Conservation (phyloP, 1,140 invertebrate species). For the Pogonognathellus flavescens region DNA sequence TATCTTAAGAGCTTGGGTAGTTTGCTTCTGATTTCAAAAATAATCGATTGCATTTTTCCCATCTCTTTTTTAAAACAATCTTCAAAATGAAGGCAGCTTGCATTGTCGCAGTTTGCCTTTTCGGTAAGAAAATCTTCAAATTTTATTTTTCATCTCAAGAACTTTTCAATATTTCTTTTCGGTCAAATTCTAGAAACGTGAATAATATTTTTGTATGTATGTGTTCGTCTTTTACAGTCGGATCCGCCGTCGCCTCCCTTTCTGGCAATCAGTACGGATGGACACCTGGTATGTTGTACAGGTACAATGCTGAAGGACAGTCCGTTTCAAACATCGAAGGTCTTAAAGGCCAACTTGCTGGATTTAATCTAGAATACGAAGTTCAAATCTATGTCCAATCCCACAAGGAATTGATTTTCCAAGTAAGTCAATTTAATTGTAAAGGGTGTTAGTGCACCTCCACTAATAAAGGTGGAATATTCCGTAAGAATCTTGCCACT, state of each 20-base stretch:
- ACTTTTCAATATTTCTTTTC: not conserved
- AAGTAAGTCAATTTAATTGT: slow-evolving; percentile 49
- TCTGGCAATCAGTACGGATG: slow-evolving; percentile 49
- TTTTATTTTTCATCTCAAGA: not conserved
- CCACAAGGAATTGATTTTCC: slow-evolving; percentile 20
- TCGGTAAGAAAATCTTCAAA: slow-evolving; percentile 60
- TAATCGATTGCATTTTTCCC: slow-evolving; percentile 38
- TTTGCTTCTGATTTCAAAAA: slow-evolving; percentile 18
- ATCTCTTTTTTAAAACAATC: slow-evolving; percentile 11
- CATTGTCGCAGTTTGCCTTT: slow-evolving; percentile 60
- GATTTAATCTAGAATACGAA: slow-evolving; percentile 53
- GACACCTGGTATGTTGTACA: slow-evolving; percentile 57
- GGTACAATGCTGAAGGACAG: slow-evolving; percentile 31
- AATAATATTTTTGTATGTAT: not conserved
- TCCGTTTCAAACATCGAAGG: slow-evolving; percentile 52
- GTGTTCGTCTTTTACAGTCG: slow-evolving; percentile 60
- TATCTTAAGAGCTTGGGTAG: slow-evolving; percentile 28
- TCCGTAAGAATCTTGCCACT: too few relatives aligned
- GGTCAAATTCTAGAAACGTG: not conserved
- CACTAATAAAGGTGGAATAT: too few relatives aligned
- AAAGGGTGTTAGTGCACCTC: too few relatives aligned
- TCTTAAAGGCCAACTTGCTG: slow-evolving; percentile 56
- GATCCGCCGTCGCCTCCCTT: slow-evolving; percentile 52
- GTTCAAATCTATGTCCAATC: slow-evolving; percentile 7
- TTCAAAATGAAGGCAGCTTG: slow-evolving; percentile 64